Base-by-base conservation (phyloP, 2,888 invertebrate species). In the Spialia ferax region DNA sequence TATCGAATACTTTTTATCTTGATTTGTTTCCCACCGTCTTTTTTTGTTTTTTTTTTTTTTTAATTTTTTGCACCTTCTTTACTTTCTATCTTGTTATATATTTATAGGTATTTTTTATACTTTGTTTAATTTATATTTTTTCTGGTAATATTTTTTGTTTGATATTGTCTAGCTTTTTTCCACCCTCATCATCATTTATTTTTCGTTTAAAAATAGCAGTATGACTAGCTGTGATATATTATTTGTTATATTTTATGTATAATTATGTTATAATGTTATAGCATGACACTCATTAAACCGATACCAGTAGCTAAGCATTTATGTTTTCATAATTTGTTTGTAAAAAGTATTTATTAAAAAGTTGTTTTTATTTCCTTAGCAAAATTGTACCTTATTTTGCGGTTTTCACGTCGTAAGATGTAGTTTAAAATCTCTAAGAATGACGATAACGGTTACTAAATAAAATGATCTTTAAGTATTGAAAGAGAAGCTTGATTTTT, bases 181-280 rank as follows among this genome's bases (percentile, higher is more conserved):
- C n/a, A n/a, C n/a, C n/a, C n/a, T n/a, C n/a, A n/a, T n/a, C n/a
- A n/a, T n/a, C n/a, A n/a, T n/a, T n/a, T n/a, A n/a, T n/a, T n/a
- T 64, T n/a, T 22, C 2, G 22, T 38, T 54, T 10, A 18, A 42
- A 75, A 32, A 70, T 72, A 77, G 89, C 88, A 79, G 88, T 90
- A 89, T 88, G 75, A 77, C 63, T 85, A 83, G 76, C 89, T 90
- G 90, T 90, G 90, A 90, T 90, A 87, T 71, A 42, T 71, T 75
- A 68, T 63, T 72, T 63, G 20, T 20, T 29, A n/a, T 62, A 52
- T 35, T 32, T 61, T 29, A 29, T 29, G 15, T 55, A 10, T 20
- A 20, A 20, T 3, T 48, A 48, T 20, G 15, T 11, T 42, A 15
- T 42, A 15, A 15, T 5, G 8, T 11, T 42, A 15, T 42, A 15